These are phyloP conservation scores for Parauchenoglanis punctatus DNA, from an alignment of 2,797 vertebrate genomes.

Conservation along the genomic window DNA sequence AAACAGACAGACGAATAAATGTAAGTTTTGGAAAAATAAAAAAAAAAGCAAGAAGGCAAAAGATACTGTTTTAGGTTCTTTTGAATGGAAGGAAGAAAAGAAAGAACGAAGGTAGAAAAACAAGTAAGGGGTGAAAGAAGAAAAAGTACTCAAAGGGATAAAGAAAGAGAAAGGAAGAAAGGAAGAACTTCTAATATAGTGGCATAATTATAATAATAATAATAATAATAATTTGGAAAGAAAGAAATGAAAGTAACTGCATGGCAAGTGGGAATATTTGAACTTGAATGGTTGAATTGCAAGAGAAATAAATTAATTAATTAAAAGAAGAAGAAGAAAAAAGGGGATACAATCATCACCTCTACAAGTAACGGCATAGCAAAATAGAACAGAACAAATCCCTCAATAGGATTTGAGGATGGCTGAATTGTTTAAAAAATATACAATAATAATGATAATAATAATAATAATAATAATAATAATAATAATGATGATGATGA, in stretches of 20 bases:
- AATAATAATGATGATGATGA: background rate
- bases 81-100: background rate
- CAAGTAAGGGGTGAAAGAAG: no score
- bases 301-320: background rate
- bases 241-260: background rate
- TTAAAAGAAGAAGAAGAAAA: no score
- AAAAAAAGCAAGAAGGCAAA: background rate
- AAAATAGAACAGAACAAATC: background rate
- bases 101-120: no score
- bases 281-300: background rate
- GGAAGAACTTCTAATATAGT: no score
- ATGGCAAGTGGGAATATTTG: background rate
- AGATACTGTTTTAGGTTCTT: background rate
- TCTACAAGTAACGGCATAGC: background rate
- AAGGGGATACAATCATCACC: no score
- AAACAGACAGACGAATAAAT: background rate
- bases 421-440: background rate
- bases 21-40: background rate
- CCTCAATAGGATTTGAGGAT: no score
- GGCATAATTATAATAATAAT: no score
- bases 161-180: background rate
- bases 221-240: background rate
- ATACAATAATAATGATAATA: background rate
- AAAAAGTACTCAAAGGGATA: no score
- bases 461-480: conserved; percentile 7